Conservation (phyloP, 2,888 invertebrate genomes). For the Luperina nickerlii region DNA sequence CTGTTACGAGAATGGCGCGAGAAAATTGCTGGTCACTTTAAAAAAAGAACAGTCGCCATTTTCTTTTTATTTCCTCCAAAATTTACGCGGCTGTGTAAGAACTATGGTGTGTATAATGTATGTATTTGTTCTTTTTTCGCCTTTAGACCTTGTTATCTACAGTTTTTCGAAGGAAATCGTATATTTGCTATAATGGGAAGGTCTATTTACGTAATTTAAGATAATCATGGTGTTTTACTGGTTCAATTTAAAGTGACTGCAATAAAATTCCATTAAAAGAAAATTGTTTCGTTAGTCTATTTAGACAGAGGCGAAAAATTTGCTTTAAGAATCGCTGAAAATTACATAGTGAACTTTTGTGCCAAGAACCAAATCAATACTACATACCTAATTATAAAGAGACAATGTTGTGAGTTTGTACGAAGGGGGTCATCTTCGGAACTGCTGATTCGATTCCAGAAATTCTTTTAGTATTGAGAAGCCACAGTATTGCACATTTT, state of each 20-base stretch:
- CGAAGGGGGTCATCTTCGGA: no score
- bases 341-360: not conserved
- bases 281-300: not conserved
- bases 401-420: no score
- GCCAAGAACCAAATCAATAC: no score
- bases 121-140: conserved; percentile 8
- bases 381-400: no score
- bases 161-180: not conserved
- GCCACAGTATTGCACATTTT: no score
- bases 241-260: not conserved
- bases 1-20: conserved; percentile 78
- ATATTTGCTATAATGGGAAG: not conserved
- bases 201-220: not conserved
- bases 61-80: conserved; percentile 42
- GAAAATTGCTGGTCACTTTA: conserved; percentile 63
- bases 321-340: not conserved
- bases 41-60: conserved; percentile 56
- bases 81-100: conserved; percentile 34
- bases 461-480: no score
- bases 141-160: not conserved
- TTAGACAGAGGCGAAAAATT: not conserved
- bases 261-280: not conserved
- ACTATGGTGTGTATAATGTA: conserved; percentile 19
- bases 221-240: not conserved
- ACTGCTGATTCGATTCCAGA: no score